Conservation (phyloP, 2,888 invertebrate species). For the Embidobia sp. region DNA sequence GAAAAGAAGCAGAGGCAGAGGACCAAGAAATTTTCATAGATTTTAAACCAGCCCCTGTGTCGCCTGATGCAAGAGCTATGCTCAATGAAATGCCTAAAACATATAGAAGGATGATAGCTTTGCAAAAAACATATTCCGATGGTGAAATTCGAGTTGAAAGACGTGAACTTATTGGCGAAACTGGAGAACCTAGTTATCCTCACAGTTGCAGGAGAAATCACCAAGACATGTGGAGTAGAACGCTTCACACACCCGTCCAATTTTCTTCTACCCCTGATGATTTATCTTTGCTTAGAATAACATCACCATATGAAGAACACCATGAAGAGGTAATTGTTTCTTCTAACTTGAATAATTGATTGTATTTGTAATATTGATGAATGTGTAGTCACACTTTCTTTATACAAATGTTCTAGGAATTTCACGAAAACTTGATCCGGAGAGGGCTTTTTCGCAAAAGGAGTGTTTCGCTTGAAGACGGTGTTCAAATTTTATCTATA, state of each 20-base stretch:
- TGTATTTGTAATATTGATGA: too few relatives aligned
- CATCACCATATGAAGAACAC: conserved; percentile 76
- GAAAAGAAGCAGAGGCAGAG: conserved; percentile 83
- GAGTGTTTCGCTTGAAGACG: conserved; percentile 88
- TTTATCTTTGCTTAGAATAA: conserved; percentile 75
- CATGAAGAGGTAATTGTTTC: conserved; percentile 75
- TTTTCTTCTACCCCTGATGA: conserved; percentile 81
- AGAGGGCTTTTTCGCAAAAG: conserved; percentile 89
- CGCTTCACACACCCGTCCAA: conserved; percentile 76
- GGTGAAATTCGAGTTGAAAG: conserved; percentile 87
- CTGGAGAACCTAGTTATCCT: conserved; percentile 81
- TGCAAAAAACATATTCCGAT: conserved; percentile 91
- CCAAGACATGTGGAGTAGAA: conserved; percentile 77
- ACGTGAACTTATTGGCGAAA: conserved; percentile 79
- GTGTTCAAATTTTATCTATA: conserved; percentile 78
- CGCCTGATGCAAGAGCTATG: conserved; percentile 84
- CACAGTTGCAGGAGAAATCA: conserved; percentile 79
- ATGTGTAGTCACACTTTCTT: background rate
- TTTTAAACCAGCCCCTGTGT: conserved; percentile 89
- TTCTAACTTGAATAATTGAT: too few relatives aligned
- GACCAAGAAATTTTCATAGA: conserved; percentile 93
- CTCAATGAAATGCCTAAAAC: conserved; percentile 76
- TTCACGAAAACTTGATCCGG: conserved; percentile 91
- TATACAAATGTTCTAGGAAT: conserved; percentile 83
- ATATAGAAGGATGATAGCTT: conserved; percentile 81